These are phyloP conservation scores for Sphaeridia pumilis DNA, from an alignment of 2,888 invertebrate species.

Conservation along the genomic window DNA sequence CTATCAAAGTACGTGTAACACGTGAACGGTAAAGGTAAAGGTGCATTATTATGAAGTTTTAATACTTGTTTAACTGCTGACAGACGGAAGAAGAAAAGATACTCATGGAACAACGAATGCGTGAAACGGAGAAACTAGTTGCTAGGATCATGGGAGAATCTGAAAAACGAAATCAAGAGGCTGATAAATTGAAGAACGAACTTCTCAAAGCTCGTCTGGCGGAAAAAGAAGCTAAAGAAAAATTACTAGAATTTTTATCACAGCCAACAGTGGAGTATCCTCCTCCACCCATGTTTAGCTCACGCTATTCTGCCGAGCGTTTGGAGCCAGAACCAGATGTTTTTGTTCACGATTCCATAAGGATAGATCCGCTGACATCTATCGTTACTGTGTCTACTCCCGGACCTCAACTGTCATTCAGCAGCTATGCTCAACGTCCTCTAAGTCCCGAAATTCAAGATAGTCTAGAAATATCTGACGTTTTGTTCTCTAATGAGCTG, in stretches of 20 bases:
- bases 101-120: conserved; percentile 78
- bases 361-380: background rate
- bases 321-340: background rate
- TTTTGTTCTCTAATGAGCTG: conserved; percentile 53
- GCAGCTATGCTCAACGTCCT: background rate
- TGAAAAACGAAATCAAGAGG: conserved; percentile 78
- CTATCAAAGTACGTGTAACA: conserved; percentile 49
- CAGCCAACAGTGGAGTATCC: conserved; percentile 39
- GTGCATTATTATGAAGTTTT: no score
- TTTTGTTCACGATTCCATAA: background rate
- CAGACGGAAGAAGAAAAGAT: conserved; percentile 84
- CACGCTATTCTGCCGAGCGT: background rate
- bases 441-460: background rate
- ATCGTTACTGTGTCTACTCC: conserved; percentile 7
- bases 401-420: no score
- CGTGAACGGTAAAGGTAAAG: no score
- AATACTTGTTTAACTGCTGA: conserved; percentile 6
- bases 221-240: conserved; percentile 87
- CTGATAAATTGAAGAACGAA: conserved; percentile 76
- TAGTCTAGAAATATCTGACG: conserved; percentile 48
- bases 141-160: conserved; percentile 81
- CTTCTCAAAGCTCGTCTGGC: conserved; percentile 71
- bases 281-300: background rate
- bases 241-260: conserved; percentile 69
- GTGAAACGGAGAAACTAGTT: conserved; percentile 86